These are phyloP conservation scores for Scyliorhinus canicula DNA, from an alignment of 2,797 vertebrate genomes.

Conservation along the genomic window DNA sequence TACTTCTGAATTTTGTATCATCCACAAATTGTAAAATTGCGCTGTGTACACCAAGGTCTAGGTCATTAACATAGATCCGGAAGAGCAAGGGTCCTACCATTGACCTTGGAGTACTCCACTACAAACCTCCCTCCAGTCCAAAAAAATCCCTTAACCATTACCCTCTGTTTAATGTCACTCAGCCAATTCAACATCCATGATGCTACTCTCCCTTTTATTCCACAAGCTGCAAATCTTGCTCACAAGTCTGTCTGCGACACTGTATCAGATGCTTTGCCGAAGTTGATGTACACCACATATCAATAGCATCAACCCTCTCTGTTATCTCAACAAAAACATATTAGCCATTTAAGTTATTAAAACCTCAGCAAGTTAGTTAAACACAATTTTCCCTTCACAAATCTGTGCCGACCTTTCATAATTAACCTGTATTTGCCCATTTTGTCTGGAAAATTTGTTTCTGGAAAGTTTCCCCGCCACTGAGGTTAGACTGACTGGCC, in stretches of 20 bases:
- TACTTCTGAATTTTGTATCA: background rate
- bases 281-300: background rate
- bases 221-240: no score
- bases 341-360: no score
- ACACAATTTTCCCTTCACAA: background rate
- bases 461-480: background rate
- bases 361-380: background rate
- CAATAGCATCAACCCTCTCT: background rate
- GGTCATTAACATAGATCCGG: background rate
- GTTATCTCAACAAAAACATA: background rate
- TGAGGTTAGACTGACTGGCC: background rate
- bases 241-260: background rate
- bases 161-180: background rate
- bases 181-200: background rate
- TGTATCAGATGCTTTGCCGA: background rate
- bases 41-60: background rate
- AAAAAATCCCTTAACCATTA: background rate
- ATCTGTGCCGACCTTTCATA: background rate
- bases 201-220: background rate
- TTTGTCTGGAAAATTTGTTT: no score
- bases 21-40: background rate
- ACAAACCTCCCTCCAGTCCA: background rate
- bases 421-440: background rate
- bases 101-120: background rate
- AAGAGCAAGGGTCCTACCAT: background rate